Conservation (phyloP, 2,797 vertebrate genomes). For the Rhinatrema bivittatum region DNA sequence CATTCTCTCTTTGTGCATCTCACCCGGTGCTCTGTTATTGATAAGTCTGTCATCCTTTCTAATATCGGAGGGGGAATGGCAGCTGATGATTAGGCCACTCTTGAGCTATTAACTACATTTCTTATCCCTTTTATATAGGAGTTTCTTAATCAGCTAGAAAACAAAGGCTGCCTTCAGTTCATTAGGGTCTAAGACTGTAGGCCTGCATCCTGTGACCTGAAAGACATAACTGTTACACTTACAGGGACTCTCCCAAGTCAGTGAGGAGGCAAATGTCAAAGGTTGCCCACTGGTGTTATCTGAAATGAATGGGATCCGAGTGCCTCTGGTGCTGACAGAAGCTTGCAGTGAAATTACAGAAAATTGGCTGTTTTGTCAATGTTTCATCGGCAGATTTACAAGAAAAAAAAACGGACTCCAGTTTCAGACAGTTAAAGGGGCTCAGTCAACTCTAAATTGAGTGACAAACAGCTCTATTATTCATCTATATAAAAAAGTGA, state of each 20-base stretch:
- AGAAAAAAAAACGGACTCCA: conserved; percentile 57
- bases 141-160: conserved; percentile 64
- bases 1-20: conserved; percentile 53
- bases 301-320: conserved; percentile 76
- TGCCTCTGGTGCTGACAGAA: conserved; percentile 76
- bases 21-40: conserved; percentile 90
- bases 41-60: conserved; percentile 90
- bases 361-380: conserved; percentile 96
- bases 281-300: conserved; percentile 66
- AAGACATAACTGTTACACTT: conserved; percentile 85
- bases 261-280: conserved; percentile 74
- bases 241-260: conserved; percentile 51
- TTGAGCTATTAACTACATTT: conserved; percentile 86
- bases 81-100: conserved; percentile 85
- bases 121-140: conserved; percentile 77
- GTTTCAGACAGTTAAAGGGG: conserved; percentile 65
- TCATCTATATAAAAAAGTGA: conserved; percentile 70
- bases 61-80: conserved; percentile 90
- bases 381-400: conserved; percentile 85
- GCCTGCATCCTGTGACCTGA: conserved; percentile 72
- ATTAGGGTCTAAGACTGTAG: conserved; percentile 60
- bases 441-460: conserved; percentile 72
- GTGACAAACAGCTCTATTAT: conserved; percentile 83
- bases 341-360: conserved; percentile 76
- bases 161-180: conserved; percentile 82